Percentiles rank a stretch among this genome's conserved stretches.
Conservation (phyloP, 2,797 vertebrate genomes). For the Anguilla pacifica region DNA sequence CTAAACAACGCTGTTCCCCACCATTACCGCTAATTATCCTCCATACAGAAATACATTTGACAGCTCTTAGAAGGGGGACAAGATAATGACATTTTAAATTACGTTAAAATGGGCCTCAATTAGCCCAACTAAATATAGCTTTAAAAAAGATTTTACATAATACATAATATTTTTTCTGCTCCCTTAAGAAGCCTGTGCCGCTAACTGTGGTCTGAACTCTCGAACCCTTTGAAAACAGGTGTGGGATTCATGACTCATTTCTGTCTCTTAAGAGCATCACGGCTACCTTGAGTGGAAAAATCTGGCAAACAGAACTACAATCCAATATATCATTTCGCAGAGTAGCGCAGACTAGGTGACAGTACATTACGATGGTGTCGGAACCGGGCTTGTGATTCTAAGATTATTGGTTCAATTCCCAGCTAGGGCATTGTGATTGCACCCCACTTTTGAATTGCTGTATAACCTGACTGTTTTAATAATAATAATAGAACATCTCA, state of each 20-base stretch:
- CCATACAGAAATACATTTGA: slow-evolving; percentile 51
- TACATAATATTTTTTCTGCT: slow-evolving; percentile 24
- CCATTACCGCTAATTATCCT: slow-evolving; percentile 72
- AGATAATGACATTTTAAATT: slow-evolving; percentile 53
- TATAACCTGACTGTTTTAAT: too few species aligned
- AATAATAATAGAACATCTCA: neutral
- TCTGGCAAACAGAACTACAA: neutral
- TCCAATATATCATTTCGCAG: neutral
- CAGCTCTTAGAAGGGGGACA: slow-evolving; percentile 42
- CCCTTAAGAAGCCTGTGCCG: neutral
- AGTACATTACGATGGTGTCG: neutral
- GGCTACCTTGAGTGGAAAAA: neutral
- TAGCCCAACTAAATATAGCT: slow-evolving; percentile 38
- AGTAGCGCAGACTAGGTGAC: too few species aligned
- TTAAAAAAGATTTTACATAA: slow-evolving; percentile 29
- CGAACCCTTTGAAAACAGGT: neutral
- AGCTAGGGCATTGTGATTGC: neutral
- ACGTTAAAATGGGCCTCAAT: slow-evolving; percentile 40
- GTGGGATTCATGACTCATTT: neutral
- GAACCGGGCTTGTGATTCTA: neutral
- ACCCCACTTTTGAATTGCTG: too few species aligned
- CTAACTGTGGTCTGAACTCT: neutral
- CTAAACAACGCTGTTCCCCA: slow-evolving; percentile 64
- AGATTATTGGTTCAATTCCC: neutral
- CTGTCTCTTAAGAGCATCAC: neutral